phyloP scores from a whole-genome alignment of 2,888 invertebrate species.

The Latrodectus hesperus region DNA sequence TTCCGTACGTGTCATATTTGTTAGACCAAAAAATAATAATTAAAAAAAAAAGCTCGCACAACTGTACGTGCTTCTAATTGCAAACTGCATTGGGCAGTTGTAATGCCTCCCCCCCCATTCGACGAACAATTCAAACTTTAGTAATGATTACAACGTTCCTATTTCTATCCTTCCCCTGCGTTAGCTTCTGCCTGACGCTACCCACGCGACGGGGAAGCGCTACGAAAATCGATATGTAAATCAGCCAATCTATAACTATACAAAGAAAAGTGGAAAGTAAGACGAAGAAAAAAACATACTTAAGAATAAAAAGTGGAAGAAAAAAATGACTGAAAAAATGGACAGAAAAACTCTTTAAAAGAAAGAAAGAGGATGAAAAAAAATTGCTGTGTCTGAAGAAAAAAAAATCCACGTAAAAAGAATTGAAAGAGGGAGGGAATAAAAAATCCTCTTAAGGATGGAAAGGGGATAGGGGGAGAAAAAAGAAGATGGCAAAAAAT shows the following conservation, averaged over 20 bases:
- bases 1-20: conserved; percentile 29
- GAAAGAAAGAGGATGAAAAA: conserved; percentile 14
- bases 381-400: not conserved
- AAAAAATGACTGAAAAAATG: conserved; percentile 18
- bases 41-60: conserved; percentile 29
- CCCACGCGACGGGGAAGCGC: conserved; percentile 38
- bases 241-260: conserved; percentile 61
- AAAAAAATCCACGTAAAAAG: conserved; percentile 22
- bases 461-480: conserved; percentile 13
- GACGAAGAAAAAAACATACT: not conserved
- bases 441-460: conserved; percentile 36
- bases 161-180: not conserved
- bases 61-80: conserved; percentile 53
- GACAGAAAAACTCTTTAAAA: conserved; percentile 16
- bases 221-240: conserved; percentile 64
- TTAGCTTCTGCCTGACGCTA: not conserved
- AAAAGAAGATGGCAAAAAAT: conserved; percentile 30
- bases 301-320: conserved; percentile 1
- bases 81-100: conserved; percentile 28
- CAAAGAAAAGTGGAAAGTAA: conserved; percentile 55
- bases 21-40: conserved; percentile 42
- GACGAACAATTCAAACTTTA: conserved; percentile 4
- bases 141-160: conserved; percentile 42
- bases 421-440: conserved; percentile 12
- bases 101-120: not conserved